phyloP scores from a whole-genome alignment of 2,888 invertebrate species.

The Melinaea marsaeus region DNA sequence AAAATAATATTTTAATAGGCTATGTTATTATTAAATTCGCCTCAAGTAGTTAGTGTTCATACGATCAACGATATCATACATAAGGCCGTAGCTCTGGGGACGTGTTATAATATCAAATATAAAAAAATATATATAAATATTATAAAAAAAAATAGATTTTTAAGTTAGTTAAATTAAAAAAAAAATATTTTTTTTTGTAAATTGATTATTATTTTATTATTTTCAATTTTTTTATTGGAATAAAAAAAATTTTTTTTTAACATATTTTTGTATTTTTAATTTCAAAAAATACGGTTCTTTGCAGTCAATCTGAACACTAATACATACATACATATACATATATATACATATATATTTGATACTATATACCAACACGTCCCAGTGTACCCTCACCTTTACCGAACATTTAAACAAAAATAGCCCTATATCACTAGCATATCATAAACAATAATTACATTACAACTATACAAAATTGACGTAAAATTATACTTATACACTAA shows the following conservation, averaged over 20 bases:
- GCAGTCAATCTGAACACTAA: not conserved
- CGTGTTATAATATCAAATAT: not conserved
- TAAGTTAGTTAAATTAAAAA: too few species aligned
- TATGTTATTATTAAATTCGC: conserved; percentile 60
- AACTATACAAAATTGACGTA: conserved; percentile 60
- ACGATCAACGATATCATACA: not conserved
- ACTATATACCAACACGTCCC: not conserved
- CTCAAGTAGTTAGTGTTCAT: conserved; percentile 39
- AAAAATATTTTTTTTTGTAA: too few species aligned
- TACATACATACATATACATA: not conserved
- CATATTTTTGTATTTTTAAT: too few species aligned
- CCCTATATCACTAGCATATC: conserved; percentile 53
- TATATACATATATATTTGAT: not conserved
- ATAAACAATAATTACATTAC: conserved; percentile 61
- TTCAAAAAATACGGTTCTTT: too few species aligned
- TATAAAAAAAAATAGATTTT: too few species aligned
- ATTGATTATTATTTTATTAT: too few species aligned
- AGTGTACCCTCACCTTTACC: conserved; percentile 1
- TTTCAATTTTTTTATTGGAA: too few species aligned
- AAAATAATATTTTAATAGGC: conserved; percentile 32
- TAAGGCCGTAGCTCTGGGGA: conserved; percentile 1
- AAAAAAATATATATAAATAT: not conserved
- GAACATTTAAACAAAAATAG: conserved; percentile 35
- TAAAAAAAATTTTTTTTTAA: too few species aligned
- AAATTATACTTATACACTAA: conserved; percentile 51